Evolutionary conservation across 2,888 invertebrate genomes (phyloP).

Genomic region (Drosophila neonasuta): DNA sequence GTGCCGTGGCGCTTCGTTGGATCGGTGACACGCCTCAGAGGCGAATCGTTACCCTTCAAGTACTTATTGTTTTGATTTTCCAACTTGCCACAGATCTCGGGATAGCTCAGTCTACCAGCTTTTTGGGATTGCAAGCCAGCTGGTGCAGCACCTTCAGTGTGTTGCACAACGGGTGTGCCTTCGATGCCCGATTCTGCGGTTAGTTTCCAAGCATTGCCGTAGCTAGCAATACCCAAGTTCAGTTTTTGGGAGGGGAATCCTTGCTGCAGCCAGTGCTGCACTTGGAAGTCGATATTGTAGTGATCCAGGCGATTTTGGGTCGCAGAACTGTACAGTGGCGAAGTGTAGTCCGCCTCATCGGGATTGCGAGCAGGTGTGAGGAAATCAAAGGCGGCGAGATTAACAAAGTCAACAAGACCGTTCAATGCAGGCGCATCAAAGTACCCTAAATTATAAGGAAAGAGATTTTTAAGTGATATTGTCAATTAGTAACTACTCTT

Average conservation of each 20-base stretch:
- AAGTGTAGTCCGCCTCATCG: conserved; percentile 89
- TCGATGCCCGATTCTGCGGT: conserved; percentile 88
- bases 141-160: conserved; percentile 87
- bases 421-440: conserved; percentile 89
- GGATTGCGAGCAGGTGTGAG: conserved; percentile 88
- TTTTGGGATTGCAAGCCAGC: conserved; percentile 88
- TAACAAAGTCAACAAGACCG: conserved; percentile 90
- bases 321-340: conserved; percentile 87
- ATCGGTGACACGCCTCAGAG: conserved; percentile 88
- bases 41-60: conserved; percentile 85
- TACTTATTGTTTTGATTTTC: conserved; percentile 85
- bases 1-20: conserved; percentile 90
- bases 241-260: conserved; percentile 86
- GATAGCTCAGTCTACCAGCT: conserved; percentile 88
- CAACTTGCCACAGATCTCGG: conserved; percentile 89
- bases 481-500: too few relatives aligned
- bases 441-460: conserved; percentile 85
- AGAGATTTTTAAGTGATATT: not conserved
- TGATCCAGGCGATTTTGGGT: conserved; percentile 85
- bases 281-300: conserved; percentile 87
- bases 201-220: conserved; percentile 90
- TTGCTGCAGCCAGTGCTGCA: conserved; percentile 85
- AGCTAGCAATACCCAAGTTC: conserved; percentile 88
- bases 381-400: conserved; percentile 91
- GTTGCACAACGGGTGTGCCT: conserved; percentile 88